These are phyloP conservation scores for Passer montanus DNA, from an alignment of 2,113 vertebrate species.

Conservation along the genomic window DNA sequence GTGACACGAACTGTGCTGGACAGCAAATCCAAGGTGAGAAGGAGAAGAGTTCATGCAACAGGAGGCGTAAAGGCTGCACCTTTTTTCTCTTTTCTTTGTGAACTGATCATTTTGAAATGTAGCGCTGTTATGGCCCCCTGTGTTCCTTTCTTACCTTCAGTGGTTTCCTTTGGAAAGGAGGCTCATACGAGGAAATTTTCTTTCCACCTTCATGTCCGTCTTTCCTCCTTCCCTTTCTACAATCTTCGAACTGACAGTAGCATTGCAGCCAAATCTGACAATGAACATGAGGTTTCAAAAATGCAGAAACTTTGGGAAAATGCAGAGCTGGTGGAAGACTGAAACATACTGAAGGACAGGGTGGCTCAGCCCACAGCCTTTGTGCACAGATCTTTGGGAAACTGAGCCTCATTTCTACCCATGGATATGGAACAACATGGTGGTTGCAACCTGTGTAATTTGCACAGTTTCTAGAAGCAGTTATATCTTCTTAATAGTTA, in stretches of 20 bases:
- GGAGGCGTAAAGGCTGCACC: background rate
- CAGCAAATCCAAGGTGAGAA: background rate
- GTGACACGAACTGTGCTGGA: background rate
- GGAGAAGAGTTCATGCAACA: background rate
- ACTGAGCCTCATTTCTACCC: background rate
- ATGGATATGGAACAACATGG: background rate
- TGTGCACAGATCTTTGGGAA: background rate
- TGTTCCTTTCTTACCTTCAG: background rate
- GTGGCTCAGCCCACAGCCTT: background rate
- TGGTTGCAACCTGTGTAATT: background rate
- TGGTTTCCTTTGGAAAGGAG: background rate
- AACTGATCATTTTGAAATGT: background rate
- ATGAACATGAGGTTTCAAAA: background rate
- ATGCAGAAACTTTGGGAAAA: background rate
- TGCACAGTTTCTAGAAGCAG: background rate
- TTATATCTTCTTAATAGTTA: background rate
- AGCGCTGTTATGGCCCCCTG: fast-evolving
- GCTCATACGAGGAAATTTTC: background rate
- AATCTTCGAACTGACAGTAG: background rate
- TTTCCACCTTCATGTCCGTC: background rate
- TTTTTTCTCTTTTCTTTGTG: background rate
- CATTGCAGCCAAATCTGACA: background rate
- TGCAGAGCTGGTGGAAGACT: background rate
- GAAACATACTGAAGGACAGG: background rate
- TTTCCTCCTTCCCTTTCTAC: background rate